Conservation (phyloP, 64 coral and sea anemone species). For the Dendronephthya gigantea region DNA sequence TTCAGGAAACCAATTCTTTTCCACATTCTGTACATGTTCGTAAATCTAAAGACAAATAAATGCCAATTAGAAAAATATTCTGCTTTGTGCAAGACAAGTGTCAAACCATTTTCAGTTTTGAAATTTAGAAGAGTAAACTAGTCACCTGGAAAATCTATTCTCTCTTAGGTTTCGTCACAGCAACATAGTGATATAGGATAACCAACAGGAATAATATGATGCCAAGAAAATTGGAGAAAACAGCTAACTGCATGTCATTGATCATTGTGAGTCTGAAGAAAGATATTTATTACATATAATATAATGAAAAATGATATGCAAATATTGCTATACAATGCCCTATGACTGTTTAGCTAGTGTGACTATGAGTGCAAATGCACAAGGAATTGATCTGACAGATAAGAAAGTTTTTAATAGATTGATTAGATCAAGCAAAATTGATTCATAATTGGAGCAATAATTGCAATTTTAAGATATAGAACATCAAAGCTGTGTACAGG, state of each 20-base stretch:
- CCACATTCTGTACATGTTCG: background rate
- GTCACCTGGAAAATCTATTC: conserved; percentile 69
- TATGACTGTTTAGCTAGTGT: no score
- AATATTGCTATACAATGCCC: background rate
- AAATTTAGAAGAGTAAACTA: no score
- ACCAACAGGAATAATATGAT: conserved; percentile 89
- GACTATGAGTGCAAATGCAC: no score
- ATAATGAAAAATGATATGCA: background rate
- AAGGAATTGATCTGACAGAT: no score
- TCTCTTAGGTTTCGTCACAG: conserved; percentile 93
- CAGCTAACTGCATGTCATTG: conserved; percentile 86
- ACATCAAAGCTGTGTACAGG: no score
- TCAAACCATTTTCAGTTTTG: background rate
- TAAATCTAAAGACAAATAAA: background rate
- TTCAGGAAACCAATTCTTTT: background rate
- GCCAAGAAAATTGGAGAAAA: conserved; percentile 93
- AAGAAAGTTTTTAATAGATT: no score
- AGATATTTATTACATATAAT: background rate
- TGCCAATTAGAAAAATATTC: background rate
- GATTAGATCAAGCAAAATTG: no score
- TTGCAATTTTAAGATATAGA: no score
- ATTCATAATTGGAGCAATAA: no score
- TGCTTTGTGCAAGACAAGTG: background rate
- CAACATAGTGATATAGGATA: conserved; percentile 89
- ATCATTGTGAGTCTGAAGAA: conserved; percentile 42